Evolutionary conservation across 2,888 invertebrate species (phyloP).

Genomic region (Deilephila porcellus): DNA sequence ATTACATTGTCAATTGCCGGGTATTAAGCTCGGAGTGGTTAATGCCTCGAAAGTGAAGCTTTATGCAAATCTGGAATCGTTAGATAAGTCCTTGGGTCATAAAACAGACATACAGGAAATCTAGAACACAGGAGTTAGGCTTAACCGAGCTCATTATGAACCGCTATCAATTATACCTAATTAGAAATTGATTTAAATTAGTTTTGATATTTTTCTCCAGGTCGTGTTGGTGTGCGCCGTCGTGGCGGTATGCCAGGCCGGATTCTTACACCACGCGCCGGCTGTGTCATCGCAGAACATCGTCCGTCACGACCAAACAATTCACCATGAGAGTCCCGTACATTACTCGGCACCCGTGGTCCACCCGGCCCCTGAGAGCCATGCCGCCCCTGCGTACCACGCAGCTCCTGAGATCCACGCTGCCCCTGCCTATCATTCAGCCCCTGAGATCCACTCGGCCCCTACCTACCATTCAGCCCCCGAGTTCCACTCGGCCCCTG

Average conservation of each 20-base stretch:
- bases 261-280: constrained; percentile 73
- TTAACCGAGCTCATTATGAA: background rate
- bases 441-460: constrained; percentile 44
- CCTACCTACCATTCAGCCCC: constrained; percentile 36
- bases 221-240: constrained; percentile 68
- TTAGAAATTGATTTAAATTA: background rate
- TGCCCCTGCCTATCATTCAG: constrained; percentile 47
- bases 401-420: constrained; percentile 48
- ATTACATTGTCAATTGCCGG: constrained; percentile 47
- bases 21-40: constrained; percentile 35
- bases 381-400: constrained; percentile 45
- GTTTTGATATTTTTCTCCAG: constrained; percentile 47
- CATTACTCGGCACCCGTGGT: constrained; percentile 56
- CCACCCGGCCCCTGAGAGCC: constrained; percentile 12
- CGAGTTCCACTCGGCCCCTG: constrained; percentile 35
- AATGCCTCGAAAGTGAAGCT: constrained; percentile 32
- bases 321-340: constrained; percentile 67
- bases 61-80: constrained; percentile 27
- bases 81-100: constrained; percentile 15
- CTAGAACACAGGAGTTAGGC: background rate
- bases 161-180: background rate
- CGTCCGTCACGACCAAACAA: constrained; percentile 69
- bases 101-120: constrained; percentile 10
- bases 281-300: constrained; percentile 81
- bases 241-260: constrained; percentile 72